Evolutionary conservation across 2,113 vertebrate genomes (phyloP), one percentile per base, ranked within the genome.

Genomic region (Hypomesus transpacificus): DNA sequence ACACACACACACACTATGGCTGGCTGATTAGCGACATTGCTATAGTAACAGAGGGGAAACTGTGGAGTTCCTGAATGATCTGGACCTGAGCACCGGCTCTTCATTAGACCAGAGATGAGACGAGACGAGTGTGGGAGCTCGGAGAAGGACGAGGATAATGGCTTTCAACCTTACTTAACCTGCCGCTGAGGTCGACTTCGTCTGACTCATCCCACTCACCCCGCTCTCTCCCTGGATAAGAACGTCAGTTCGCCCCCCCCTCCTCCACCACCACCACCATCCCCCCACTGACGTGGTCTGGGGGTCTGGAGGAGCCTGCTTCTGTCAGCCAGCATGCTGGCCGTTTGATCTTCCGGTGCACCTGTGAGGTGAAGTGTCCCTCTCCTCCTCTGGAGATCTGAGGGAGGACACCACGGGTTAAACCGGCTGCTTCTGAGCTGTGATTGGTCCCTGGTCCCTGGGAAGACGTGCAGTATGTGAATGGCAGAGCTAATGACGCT

Each of bases 341-440:
- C 39, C 64, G 75, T 87, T 85, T 87, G 70, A 85, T 84, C 81
- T 81, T 50, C 46, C 46, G 75, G 66, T 84, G 87, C 88, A 87
- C 78, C 20, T 78, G 86, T 89, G 87, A 89, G 51, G 75, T 75
- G 18, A 82, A 77, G 73, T 68, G 75, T 52, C 60, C 79, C 60
- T 58, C 81, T 74, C 78, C 39, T 75, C 79, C 80, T 75, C 74
- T 74, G 68, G 74, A 72, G 74, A 84, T 78, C 84, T 79, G 78
- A 75, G 76, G 62, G 68, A 86, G 86, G 76, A 83, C 69, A 77
- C 77, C 69, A 77, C 77, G 39, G 75, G 89, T 85, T 88, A 54
- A 83, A 83, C 89, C 87, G 39, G 89, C 76, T 70, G 56, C 1
- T 3, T 77, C 66, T 73, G 77, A 81, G 78, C 75, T 82, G 73